These are phyloP conservation scores for Hexactinellida sp. DNA, from an alignment of 37 sponge, comb jelly and placozoan genomes.

Conservation along the genomic window DNA sequence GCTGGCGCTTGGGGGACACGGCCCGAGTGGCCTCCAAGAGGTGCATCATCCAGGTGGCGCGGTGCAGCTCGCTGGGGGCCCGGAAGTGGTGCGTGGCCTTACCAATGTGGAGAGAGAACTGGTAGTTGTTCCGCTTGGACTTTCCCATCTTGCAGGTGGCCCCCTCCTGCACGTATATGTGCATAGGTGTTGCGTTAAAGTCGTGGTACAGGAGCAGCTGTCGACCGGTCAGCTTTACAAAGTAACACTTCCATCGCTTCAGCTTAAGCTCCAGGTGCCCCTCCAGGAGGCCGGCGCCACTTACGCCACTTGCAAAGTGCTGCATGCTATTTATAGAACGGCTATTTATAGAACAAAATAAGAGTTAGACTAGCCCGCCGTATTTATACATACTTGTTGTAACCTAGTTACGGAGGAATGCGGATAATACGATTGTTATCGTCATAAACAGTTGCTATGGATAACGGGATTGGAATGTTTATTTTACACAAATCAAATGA, in stretches of 20 bases:
- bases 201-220: not conserved
- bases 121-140: not conserved
- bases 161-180: not conserved
- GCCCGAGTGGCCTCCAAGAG: not conserved
- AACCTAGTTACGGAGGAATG: too few species aligned
- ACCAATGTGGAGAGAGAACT: not conserved
- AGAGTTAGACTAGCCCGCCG: too few species aligned
- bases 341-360: too few species aligned
- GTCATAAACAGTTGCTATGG: not conserved
- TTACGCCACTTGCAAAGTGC: not conserved
- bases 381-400: too few species aligned
- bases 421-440: not conserved
- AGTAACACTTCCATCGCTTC: slow-evolving; percentile 13
- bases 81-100: not conserved
- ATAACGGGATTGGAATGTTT: not conserved
- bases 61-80: not conserved
- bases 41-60: slow-evolving; percentile 8
- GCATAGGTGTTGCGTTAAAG: not conserved
- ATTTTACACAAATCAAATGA: not conserved
- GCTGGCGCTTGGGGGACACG: not conserved
- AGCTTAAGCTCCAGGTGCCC: not conserved
- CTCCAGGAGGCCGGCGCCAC: not conserved
- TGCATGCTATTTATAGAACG: not conserved
- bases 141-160: slow-evolving; percentile 8
- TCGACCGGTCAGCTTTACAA: not conserved